Base-by-base conservation (phyloP, 1,140 invertebrate genomes). In the Bombus confusus region DNA sequence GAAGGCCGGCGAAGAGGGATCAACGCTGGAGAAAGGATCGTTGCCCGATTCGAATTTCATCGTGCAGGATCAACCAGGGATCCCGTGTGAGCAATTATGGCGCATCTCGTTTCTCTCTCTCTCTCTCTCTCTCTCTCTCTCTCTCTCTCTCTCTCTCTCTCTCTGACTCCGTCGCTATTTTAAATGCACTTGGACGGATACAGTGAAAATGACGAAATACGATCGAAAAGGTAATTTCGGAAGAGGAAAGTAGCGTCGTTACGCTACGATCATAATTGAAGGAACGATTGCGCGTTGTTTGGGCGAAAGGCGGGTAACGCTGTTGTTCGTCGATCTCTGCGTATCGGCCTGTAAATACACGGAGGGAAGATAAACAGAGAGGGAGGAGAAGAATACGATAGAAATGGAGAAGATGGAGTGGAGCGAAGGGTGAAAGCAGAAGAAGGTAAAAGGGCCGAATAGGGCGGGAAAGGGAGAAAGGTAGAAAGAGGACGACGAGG, bases 1-100 rank as follows among this genome's bases (percentile, higher is more conserved):
- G n/a, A 62, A 39, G 57, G 47, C 57, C 52, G 47, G 18, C 68
- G 75, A 83, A 80, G 87, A 87, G 81, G 74, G 87, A 86, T 89
- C 88, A 85, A 72, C 43, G 18, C 10, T 12, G 43, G 76, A 39
- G 83, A 47, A 71, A 74, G 78, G 84, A 85, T 85, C 84, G 84
- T 81, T 85, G n/a, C 59, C 28, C 79, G 79, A 85, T 85, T 85
- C 84, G 84, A 85, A 85, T 85, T 85, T 85, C 84, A 85, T 81
- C 84, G 62, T 41, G 79, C 59, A 13, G 79, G 84, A 85, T 85
- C 84, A 85, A 22, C 57, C 13, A 39, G n/a, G 57, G 71, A 81
- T 85, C 31, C 47, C 43, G 71, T 81, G n/a, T 18, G 71, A 75
- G 71, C 84, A 85, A 85, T 85, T 85, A 81, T 31, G 62, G 41